Evolutionary conservation across 1,140 invertebrate genomes (phyloP), one percentile per base, ranked within the genome.

Genomic region (Pseudobourletiella spinata): DNA sequence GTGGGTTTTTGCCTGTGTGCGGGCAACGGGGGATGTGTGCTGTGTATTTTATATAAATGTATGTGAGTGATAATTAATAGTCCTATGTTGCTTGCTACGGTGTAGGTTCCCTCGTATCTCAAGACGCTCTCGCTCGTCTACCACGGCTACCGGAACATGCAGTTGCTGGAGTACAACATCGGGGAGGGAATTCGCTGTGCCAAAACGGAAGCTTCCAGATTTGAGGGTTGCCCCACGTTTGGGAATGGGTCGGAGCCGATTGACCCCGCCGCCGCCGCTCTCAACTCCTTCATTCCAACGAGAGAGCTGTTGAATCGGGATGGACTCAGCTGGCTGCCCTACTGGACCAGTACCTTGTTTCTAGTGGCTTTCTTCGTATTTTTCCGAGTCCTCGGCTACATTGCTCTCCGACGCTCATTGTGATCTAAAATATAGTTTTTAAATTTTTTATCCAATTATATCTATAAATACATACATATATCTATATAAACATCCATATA

Each of bases 111-210:
- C 26, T 50, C 67, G n/a, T 69, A 64, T 43, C 48, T 66, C 16
- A 69, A 66, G 54, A 64, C 59, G 0, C 18, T 69, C 25, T 79
- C 79, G 4, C 76, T 91, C 82, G 84, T 90, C 16, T 85, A 90
- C 73, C 91, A 89, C 74, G 87, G 87, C 51, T 91, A 86, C 73
- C 85, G 89, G 72, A 89, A 88, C 73, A 88, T 90, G 86, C 86
- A 90, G 75, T 86, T 88, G 63, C 79, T 90, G 11, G 88, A 91
- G 73, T 90, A 90, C 72, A 80, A 81, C 60, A 80, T 85, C 72
- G 87, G 64, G 22, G 63, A 68, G 26, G 29, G 28, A 8, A 61
- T 50, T 24, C 25, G 29, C 14, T 51, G 48, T 51, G 48, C 48
- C 48, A 51, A 51, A 51, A 26, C 48, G 22, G 48, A 56, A 32